These are phyloP conservation scores for Bombus picipes DNA, from an alignment of 1,140 invertebrate species.

Conservation along the genomic window DNA sequence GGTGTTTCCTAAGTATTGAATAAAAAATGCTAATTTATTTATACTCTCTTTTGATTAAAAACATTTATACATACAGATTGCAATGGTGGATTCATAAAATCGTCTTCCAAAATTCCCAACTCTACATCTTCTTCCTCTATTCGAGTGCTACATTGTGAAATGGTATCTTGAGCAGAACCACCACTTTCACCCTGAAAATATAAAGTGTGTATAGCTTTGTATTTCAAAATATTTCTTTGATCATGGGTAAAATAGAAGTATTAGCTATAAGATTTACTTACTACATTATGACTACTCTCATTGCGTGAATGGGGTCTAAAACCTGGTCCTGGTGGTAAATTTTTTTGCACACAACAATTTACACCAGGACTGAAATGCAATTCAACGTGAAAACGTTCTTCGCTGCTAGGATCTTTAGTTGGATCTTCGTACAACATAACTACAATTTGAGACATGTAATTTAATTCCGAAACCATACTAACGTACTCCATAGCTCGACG, in stretches of 20 bases:
- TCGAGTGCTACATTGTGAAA: slow-evolving; percentile 83
- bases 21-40: slow-evolving; percentile 40
- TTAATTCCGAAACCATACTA: slow-evolving; percentile 97
- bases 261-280: slow-evolving; percentile 56
- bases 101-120: slow-evolving; percentile 75
- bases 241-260: neutral
- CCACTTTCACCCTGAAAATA: slow-evolving; percentile 72
- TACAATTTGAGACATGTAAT: slow-evolving; percentile 99
- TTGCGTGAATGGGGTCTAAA: slow-evolving; percentile 95
- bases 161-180: slow-evolving; percentile 75
- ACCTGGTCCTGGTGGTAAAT: slow-evolving; percentile 95
- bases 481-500: slow-evolving; percentile 98
- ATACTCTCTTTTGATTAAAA: slow-evolving; percentile 4
- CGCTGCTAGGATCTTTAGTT: slow-evolving; percentile 94
- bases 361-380: slow-evolving; percentile 98
- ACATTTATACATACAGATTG: slow-evolving; percentile 62
- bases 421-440: slow-evolving; percentile 99
- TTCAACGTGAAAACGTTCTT: slow-evolving; percentile 97
- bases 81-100: slow-evolving; percentile 62
- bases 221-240: neutral
- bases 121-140: slow-evolving; percentile 86
- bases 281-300: slow-evolving; percentile 84
- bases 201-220: neutral
- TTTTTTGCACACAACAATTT: slow-evolving; percentile 97
- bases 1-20: slow-evolving; percentile 69